Evolutionary conservation across 2,113 vertebrate species (phyloP).

Genomic region (Percina caprodes): DNA sequence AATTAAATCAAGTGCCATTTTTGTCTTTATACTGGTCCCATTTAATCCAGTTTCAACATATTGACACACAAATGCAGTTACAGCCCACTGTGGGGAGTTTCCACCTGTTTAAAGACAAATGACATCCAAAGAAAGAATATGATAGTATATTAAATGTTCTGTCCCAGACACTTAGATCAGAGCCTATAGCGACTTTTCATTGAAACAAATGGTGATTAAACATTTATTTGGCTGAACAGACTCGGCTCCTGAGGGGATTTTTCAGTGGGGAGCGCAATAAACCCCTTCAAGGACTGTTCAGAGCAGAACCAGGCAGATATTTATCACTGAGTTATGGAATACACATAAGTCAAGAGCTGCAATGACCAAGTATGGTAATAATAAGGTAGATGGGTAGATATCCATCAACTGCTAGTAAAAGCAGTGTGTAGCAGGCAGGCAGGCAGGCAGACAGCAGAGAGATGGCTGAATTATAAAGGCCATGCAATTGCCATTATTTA

Average conservation of each 20-base stretch:
- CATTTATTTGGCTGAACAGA: constrained; percentile 40
- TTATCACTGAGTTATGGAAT: constrained; percentile 46
- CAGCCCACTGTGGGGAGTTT: background rate
- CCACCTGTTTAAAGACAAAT: constrained; percentile 39
- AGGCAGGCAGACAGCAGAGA: background rate
- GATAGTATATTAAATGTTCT: constrained; percentile 52
- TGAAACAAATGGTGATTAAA: constrained; percentile 33
- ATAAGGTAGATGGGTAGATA: constrained; percentile 33
- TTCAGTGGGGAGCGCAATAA: constrained; percentile 36
- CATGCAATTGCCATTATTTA: constrained; percentile 15
- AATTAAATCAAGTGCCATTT: background rate
- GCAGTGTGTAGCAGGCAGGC: constrained; percentile 3
- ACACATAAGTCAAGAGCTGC: constrained; percentile 35
- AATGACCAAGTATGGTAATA: constrained; percentile 19
- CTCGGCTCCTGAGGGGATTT: constrained; percentile 26
- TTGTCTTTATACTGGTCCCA: background rate
- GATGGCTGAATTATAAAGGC: constrained; percentile 1
- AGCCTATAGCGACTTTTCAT: constrained; percentile 37
- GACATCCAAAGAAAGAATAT: constrained; percentile 30
- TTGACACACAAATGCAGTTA: constrained; percentile 31
- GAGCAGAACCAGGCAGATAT: constrained; percentile 42
- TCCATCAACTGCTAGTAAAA: constrained; percentile 25
- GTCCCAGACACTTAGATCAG: constrained; percentile 51
- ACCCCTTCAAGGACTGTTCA: constrained; percentile 19
- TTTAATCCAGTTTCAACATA: background rate